Percentiles rank a stretch among this genome's conserved stretches.
Conservation (phyloP, 1,140 invertebrate species). For the Conus betulinus region DNA sequence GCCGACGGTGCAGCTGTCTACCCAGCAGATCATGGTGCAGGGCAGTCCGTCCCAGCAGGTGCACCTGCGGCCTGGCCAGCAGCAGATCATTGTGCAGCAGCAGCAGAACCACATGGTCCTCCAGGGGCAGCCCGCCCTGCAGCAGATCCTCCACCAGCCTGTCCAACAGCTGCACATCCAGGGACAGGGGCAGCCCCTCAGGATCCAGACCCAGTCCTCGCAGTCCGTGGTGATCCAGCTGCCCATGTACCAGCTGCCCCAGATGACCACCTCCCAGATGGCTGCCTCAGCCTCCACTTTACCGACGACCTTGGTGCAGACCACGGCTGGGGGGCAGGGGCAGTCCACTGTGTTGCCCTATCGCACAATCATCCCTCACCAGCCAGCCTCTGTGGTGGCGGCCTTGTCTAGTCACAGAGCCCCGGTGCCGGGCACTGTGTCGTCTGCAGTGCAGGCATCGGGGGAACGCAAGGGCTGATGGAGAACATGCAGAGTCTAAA, state of each 20-base stretch:
- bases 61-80: conserved; percentile 13
- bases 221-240: conserved; percentile 28
- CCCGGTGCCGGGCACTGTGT: background rate
- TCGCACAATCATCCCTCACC: conserved; percentile 29
- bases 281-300: conserved; percentile 40
- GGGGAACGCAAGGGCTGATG: background rate
- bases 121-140: conserved; percentile 25
- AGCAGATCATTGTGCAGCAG: conserved; percentile 27
- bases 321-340: background rate
- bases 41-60: background rate
- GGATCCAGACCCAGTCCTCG: conserved; percentile 37
- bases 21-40: conserved; percentile 23
- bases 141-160: conserved; percentile 41
- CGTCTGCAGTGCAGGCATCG: background rate
- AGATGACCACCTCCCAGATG: conserved; percentile 38
- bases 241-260: conserved; percentile 27
- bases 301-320: conserved; percentile 25
- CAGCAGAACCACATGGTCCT: conserved; percentile 19
- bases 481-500: background rate
- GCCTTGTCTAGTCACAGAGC: conserved; percentile 13
- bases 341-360: conserved; percentile 3
- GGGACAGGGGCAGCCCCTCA: conserved; percentile 32
- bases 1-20: background rate
- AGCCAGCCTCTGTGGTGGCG: background rate
- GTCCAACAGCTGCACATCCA: conserved; percentile 38